Base-by-base conservation (phyloP, 2,113 vertebrate genomes). In the Crotalus helleri region DNA sequence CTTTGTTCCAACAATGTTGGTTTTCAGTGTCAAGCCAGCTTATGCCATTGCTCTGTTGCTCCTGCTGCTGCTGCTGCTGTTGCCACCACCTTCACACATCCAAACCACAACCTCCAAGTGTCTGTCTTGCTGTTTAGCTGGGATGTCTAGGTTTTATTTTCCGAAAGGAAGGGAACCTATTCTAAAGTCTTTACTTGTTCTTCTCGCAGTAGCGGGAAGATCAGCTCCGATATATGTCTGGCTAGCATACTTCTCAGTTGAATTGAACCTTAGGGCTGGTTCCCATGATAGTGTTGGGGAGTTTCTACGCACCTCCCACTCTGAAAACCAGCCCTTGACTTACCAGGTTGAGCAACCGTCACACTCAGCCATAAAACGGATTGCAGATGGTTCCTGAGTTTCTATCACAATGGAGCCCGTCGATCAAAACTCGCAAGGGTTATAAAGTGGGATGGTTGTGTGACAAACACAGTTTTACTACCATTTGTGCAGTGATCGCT, bases 1-100 rank as follows among this genome's bases (percentile, higher is more conserved):
- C 61, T 90, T 54, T 49, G 87, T 91, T 26, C 57, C 92, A 85
- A 91, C 49, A 85, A 12, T 93, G 55, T 90, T 54, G 46, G 89
- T 89, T 93, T 90, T 58, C 17, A 4, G 7, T 58, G 33, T 86
- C 55, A 39, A 88, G 19, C 26, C 24, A 89, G 61, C 69, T 61
- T 49, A 59, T 39, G 23, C 33, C 24, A 4, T 24, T 58, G 33
- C 74, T 44, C 33, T 39, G 46, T 9, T 55, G 23, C 39, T 44
- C 6, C 57, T 61, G 19, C 55, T 23, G 0, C 64, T 24, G 81
- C 17, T 44, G 64, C 49, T 51, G 64, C 49, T 51, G 49, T 11
- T 58, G 19, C 54, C 26, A 4, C 91, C 51, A n/a, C 15, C n/a
- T 49, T 81, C 33, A 39, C 69, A 81, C n/a, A 17, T 69, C 49